Evolutionary conservation across 64 coral and sea anemone species (phyloP), one percentile per base, ranked within the genome.

Genomic region (Anthopleura sola): DNA sequence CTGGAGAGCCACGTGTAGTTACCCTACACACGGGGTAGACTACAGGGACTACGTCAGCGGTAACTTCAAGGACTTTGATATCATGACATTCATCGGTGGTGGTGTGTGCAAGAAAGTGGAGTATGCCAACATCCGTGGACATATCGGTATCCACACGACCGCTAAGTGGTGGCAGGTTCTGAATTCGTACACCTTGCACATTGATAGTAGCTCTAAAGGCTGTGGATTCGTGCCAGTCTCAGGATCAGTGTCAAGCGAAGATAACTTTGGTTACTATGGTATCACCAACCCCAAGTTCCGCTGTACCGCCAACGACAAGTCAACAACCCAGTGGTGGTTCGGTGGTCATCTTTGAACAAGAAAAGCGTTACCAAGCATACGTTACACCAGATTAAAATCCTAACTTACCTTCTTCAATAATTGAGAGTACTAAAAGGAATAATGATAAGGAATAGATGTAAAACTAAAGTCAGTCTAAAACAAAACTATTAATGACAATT

Each of bases 221-320:
- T 51, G 49, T 51, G 49, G 49, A 16, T 51, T 51, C 5, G 49
- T 51, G 15, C 49, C 89, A 54, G 55, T 14, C 6, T 18, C 19
- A 19, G 83, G 89, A 9, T 10, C 89, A 4, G 75, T 86, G 15
- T 36, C 15, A 9, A 75, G 68, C 23, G 89, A 87, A 83, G 90
- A 92, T 49, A 92, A 92, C 68, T 92, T 92, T 87, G 90, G 90
- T 28, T 50, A 14, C 38, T 86, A 86, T 38, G 0, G 0, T 5
- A 0, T 17, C 1, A 53, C 36, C 18, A 92, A 87, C 34, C 21
- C 36, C 0, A 60, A 83, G 5, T 92, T 92, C 39, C 85, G 85
- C 32, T 87, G 85, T 23, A 87, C 78, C 17, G 47, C 78, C 24
- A 48, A 31, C 16, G 6, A 24, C 16, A 55, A 53, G 50, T 53